Evolutionary conservation across 1,140 invertebrate genomes (phyloP).

Genomic region (Plectrocnemia conspersa): DNA sequence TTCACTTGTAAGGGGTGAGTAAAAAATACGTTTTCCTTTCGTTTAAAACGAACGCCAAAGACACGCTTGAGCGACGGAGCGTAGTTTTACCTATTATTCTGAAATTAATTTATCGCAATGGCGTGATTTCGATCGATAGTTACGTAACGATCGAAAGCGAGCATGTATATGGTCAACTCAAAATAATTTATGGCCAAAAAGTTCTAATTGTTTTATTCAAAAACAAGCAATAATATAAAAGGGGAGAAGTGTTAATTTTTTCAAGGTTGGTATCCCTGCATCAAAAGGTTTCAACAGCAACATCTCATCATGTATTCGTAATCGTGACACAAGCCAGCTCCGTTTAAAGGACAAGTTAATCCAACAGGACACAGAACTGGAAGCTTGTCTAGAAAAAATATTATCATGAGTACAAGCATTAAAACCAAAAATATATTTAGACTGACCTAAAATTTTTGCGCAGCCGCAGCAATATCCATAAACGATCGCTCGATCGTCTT

Average conservation of each 20-base stretch:
- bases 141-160: too few relatives aligned
- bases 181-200: too few relatives aligned
- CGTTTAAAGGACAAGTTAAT: slow-evolving; percentile 52
- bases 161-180: too few relatives aligned
- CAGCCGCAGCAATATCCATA: slow-evolving; percentile 61
- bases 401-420: slow-evolving; percentile 2
- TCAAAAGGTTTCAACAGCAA: slow-evolving; percentile 44
- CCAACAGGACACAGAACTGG: slow-evolving; percentile 51
- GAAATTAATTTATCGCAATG: too few relatives aligned
- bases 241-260: too few relatives aligned
- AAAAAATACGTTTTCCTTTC: too few relatives aligned
- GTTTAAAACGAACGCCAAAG: too few relatives aligned
- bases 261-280: background rate
- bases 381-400: slow-evolving; percentile 47
- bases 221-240: too few relatives aligned
- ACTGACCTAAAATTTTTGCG: slow-evolving; percentile 51
- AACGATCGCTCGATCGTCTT: slow-evolving; percentile 57
- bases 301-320: slow-evolving; percentile 59
- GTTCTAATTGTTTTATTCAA: too few relatives aligned
- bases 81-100: slow-evolving; percentile 10
- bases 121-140: too few relatives aligned
- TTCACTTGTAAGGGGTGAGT: too few relatives aligned
- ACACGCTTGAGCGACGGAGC: slow-evolving; percentile 13
- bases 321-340: slow-evolving; percentile 51
- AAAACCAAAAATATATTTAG: background rate